Percentiles rank a stretch among this genome's conserved stretches.
These are phyloP conservation scores for Montipora sp. DNA, from an alignment of 64 coral and sea anemone genomes.

Conservation along the genomic window DNA sequence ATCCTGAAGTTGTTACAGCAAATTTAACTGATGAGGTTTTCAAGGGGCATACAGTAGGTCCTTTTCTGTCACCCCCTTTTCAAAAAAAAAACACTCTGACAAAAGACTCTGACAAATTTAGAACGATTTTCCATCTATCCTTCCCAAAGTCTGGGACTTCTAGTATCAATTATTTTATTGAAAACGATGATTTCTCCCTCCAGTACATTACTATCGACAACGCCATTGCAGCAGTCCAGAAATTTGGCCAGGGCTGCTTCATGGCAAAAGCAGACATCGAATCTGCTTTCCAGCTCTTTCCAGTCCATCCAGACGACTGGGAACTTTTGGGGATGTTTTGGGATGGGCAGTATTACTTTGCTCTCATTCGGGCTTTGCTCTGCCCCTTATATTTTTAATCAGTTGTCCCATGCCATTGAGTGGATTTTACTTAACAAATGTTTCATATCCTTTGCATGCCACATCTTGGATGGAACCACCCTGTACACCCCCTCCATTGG, in stretches of 20 bases:
- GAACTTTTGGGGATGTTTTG: background rate
- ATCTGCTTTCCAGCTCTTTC: background rate
- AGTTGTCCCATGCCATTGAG: background rate
- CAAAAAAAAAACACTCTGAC: background rate
- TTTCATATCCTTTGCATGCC: background rate
- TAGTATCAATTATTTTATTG: background rate
- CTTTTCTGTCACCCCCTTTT: background rate
- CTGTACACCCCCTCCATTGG: background rate
- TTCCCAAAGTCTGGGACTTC: background rate
- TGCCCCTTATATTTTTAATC: background rate
- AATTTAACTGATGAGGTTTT: constrained; percentile 8
- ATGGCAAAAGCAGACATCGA: background rate
- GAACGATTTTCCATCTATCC: too few species aligned
- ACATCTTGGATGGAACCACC: background rate
- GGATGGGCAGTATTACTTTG: background rate
- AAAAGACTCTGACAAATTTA: background rate
- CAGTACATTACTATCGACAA: background rate
- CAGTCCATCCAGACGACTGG: background rate
- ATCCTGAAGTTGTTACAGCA: background rate
- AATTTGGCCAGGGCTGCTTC: background rate
- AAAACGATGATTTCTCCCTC: background rate
- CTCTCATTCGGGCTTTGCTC: background rate
- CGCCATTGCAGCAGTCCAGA: background rate
- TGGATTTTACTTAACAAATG: background rate
- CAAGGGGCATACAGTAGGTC: background rate